Percentiles rank a stretch among this genome's conserved stretches.
These are phyloP conservation scores for Drosophila helvetica DNA, from an alignment of 2,888 invertebrate species.

Conservation along the genomic window DNA sequence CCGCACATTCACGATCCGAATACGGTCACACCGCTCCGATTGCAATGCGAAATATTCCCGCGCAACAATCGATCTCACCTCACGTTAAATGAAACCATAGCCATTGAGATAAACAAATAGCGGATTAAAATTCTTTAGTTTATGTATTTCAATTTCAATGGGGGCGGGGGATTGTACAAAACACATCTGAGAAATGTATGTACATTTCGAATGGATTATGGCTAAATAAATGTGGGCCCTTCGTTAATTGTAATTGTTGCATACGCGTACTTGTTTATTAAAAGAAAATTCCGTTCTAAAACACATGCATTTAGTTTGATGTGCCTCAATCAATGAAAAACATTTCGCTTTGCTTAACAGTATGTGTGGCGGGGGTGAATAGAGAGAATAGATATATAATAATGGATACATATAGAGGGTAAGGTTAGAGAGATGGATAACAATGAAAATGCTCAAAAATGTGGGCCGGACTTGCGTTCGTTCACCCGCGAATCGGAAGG, in stretches of 20 bases:
- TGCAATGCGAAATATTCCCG: neutral
- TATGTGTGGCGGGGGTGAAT: slow-evolving; percentile 27
- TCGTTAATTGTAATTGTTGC: slow-evolving; percentile 46
- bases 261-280: slow-evolving; percentile 49
- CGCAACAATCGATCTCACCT: neutral
- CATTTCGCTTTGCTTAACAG: slow-evolving; percentile 51
- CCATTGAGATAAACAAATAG: neutral
- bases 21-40: neutral
- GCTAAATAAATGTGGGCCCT: slow-evolving; percentile 16
- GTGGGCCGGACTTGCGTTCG: slow-evolving; percentile 23
- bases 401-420: slow-evolving; percentile 22
- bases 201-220: slow-evolving; percentile 26
- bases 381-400: slow-evolving; percentile 3
- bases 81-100: neutral
- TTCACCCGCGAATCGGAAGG: slow-evolving; percentile 39
- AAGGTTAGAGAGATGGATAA: slow-evolving; percentile 42
- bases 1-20: neutral
- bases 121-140: slow-evolving; percentile 35
- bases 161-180: slow-evolving; percentile 6
- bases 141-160: slow-evolving; percentile 42
- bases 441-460: slow-evolving; percentile 56
- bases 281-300: slow-evolving; percentile 56
- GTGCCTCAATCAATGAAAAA: slow-evolving; percentile 52
- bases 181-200: slow-evolving; percentile 3
- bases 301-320: slow-evolving; percentile 43